Base-by-base conservation (phyloP, 2,797 vertebrate species). In the Pantherophis alleghaniensis region DNA sequence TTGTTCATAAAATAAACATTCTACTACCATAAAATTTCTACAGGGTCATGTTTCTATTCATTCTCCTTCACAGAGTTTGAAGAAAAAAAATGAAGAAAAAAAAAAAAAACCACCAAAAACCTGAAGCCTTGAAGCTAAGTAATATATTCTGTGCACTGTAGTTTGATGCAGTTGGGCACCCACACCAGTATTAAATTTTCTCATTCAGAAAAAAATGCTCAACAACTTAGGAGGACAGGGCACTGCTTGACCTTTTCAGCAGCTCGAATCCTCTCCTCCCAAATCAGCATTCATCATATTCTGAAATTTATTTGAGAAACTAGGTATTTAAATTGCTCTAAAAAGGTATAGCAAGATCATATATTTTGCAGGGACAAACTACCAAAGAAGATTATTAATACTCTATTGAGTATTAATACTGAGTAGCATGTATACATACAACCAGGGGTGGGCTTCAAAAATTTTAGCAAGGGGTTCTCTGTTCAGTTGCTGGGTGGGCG, bases 1-100 rank as follows among this genome's bases (percentile, higher is more conserved):
- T 88, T 94, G 86, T 90, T 96, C 95, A 93, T 93, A 90, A 95
- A 95, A 94, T 57, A 95, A 96, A 95, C 95, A 93, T 93, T 96
- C 16, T 0, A 55, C 5, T 94, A 47, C 91, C 22, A 22, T 91
- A 96, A 94, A 91, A 96, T 96, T 95, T 95, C 47, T 92, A 57
- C 3, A 86, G 53, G 55, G 7, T 66, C 42, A 24, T 13, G 5
- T 93, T 92, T 91, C 86, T 32, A 93, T 74, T 61, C 16, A 66
- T 92, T 79, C 0, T 53, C 13, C 26, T 22, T 90, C 92, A 55
- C 20, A 5, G 14, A 12, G 10, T 53, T 0, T 93, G 53, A 91
- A 88, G 20, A 88, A 94, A 42, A 42, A 95, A 90, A 94, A 42
- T 24, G 7, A 95, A 42, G 37, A 37, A 42, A 42, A 93, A 26